phyloP scores from a whole-genome alignment of 2,888 invertebrate species.

The Ellobium chinense region DNA sequence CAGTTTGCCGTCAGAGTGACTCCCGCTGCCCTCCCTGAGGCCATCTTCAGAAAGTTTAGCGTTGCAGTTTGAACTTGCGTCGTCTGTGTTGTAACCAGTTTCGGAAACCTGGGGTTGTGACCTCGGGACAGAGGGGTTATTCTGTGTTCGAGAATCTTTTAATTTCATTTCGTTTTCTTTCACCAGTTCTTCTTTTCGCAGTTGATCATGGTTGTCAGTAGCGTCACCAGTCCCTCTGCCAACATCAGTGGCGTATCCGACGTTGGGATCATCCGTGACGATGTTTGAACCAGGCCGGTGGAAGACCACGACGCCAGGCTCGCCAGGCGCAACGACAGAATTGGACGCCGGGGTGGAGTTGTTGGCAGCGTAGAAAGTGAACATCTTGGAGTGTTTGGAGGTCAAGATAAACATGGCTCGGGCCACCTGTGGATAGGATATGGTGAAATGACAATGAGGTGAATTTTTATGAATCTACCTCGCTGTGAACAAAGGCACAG shows the following conservation, averaged over 20 bases:
- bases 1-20: no score
- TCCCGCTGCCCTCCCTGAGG: no score
- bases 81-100: neutral
- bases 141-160: neutral
- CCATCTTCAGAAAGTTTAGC: no score
- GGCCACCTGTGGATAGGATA: no score
- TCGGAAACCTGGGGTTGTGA: neutral
- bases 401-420: constrained; percentile 21
- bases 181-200: neutral
- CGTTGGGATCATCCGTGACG: neutral
- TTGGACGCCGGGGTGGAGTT: constrained; percentile 5
- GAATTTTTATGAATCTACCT: no score
- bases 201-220: neutral
- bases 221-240: neutral
- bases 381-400: constrained; percentile 22
- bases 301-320: neutral
- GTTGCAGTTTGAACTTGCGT: neutral
- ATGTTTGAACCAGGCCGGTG: neutral
- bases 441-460: no score
- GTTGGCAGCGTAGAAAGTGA: constrained; percentile 5
- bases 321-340: neutral
- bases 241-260: neutral
- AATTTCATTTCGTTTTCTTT: no score
- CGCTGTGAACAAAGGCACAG: no score
- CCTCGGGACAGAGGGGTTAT: no score